phyloP scores from a whole-genome alignment of 2,113 vertebrate species.

The Corythornis vintsioides region DNA sequence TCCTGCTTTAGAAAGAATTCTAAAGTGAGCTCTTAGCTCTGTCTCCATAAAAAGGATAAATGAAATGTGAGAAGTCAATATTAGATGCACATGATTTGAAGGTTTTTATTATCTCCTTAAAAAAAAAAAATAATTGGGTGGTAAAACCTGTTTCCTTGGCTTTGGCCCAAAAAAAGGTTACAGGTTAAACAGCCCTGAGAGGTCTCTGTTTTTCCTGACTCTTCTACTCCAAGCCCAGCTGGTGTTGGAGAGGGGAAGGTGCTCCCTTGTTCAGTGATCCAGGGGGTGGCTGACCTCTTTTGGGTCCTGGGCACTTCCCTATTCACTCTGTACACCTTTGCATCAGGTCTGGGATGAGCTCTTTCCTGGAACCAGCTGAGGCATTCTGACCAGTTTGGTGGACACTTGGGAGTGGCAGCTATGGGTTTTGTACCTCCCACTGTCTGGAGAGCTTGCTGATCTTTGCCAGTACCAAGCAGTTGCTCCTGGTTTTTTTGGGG shows the following conservation, averaged over 20 bases:
- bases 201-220: conserved; percentile 35
- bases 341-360: not conserved
- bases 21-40: conserved; percentile 15
- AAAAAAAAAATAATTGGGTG: not conserved
- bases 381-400: not conserved
- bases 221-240: conserved; percentile 11
- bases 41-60: not conserved
- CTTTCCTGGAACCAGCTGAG: not conserved
- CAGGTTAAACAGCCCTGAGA: not conserved
- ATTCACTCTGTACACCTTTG: not conserved
- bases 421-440: conserved; percentile 30
- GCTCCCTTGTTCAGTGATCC: not conserved
- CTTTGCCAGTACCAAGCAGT: not conserved
- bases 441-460: not conserved
- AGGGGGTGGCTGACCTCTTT: not conserved
- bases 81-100: not conserved
- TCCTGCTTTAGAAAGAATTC: conserved; percentile 28
- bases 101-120: not conserved
- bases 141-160: not conserved
- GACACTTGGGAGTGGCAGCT: not conserved
- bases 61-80: conserved; percentile 12
- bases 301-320: conserved; percentile 17
- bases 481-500: not conserved
- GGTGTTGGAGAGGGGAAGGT: not conserved
- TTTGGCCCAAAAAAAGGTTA: not conserved